phyloP scores from a whole-genome alignment of 2,113 vertebrate genomes.

The Pedionomus torquatus region DNA sequence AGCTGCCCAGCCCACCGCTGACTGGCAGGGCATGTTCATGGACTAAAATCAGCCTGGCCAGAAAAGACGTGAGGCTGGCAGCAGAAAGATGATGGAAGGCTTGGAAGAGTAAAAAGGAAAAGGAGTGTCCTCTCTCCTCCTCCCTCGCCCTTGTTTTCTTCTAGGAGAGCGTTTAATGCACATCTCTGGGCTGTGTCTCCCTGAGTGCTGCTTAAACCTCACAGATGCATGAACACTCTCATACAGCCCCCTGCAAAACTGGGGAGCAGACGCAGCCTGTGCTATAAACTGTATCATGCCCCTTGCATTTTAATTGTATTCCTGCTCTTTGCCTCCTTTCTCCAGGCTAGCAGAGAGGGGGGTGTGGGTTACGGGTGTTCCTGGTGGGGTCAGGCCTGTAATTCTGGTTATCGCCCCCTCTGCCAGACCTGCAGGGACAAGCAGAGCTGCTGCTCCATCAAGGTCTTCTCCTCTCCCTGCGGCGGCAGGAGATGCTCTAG shows the following conservation, averaged over 20 bases:
- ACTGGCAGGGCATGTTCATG: rapidly evolving
- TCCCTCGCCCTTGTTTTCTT: neutral
- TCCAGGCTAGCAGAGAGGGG: neutral
- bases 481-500: neutral
- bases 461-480: neutral
- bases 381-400: neutral
- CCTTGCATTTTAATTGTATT: neutral
- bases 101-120: neutral
- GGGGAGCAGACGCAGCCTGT: rapidly evolving
- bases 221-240: rapidly evolving
- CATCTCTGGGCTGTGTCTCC: neutral
- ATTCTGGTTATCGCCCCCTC: neutral
- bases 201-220: neutral
- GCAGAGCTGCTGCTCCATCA: neutral
- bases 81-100: neutral
- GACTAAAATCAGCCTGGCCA: neutral
- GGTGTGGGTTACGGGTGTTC: neutral
- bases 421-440: neutral
- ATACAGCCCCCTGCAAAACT: neutral
- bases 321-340: neutral
- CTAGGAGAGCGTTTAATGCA: neutral
- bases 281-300: neutral
- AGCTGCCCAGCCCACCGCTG: neutral
- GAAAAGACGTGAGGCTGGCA: neutral
- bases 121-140: neutral